phyloP scores from a whole-genome alignment of 2,113 vertebrate species.

The Anguilla rostrata region DNA sequence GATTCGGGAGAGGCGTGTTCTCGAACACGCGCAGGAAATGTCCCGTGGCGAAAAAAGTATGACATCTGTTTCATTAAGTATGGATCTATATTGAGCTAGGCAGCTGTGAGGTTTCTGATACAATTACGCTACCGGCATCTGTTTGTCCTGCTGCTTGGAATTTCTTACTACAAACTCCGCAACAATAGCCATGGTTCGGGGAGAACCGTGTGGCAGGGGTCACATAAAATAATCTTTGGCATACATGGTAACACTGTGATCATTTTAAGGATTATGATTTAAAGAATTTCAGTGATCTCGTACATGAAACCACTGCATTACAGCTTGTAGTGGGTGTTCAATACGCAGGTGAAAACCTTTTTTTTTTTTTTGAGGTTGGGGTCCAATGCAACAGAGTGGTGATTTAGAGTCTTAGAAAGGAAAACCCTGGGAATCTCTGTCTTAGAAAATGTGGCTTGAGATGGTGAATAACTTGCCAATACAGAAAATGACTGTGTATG shows the following conservation, averaged over 20 bases:
- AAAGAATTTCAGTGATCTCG: no score
- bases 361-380: no score
- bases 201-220: neutral
- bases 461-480: no score
- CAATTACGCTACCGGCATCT: slow-evolving; percentile 42
- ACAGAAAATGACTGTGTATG: neutral
- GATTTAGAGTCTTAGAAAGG: no score
- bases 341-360: no score
- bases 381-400: no score
- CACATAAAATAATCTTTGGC: neutral
- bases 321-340: no score
- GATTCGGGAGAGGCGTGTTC: neutral
- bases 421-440: no score
- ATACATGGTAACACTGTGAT: no score
- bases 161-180: neutral
- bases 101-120: slow-evolving; percentile 54
- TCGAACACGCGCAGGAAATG: neutral
- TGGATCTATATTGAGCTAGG: slow-evolving; percentile 40
- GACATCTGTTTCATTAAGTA: slow-evolving; percentile 55
- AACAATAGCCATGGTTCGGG: slow-evolving; percentile 1
- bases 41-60: slow-evolving; percentile 18
- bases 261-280: no score
- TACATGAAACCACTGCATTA: no score
- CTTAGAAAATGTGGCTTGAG: no score
- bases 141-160: slow-evolving; percentile 23